Evolutionary conservation across 2,113 vertebrate genomes (phyloP), one percentile per base, ranked within the genome.

Genomic region (Alces alces): DNA sequence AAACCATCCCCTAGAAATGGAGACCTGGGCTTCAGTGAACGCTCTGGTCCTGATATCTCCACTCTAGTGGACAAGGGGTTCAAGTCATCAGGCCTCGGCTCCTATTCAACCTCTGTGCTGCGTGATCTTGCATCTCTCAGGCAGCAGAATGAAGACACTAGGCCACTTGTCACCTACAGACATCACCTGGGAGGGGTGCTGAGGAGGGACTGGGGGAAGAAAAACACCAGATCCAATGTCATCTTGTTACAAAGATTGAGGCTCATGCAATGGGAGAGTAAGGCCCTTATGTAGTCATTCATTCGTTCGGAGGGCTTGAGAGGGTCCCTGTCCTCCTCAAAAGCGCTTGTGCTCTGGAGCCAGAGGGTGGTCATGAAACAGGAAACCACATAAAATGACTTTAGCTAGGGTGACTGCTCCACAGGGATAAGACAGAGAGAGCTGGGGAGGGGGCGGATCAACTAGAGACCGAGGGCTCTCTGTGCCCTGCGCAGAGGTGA

Each of bases 31-130:
- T 39, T 5, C 52, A 11, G 28, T 5, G 66, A 19, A 21, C 0
- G 0, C 43, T 5, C 83, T 45, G 30, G 10, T 55, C 78, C 79
- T 16, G 8, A 6, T 1, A 4, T 50, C 55, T 30, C 57, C 47
- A 16, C 60, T 55, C 47, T 7, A 10, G 12, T 0, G 4, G 52
- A 64, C n/a, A 23, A 0, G 0, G n/a, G 27, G 2, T 55, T 86
- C 43, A 39, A 58, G 8, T 47, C 5, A 25, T 30, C 16, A 33
- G 47, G 43, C 58, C 15, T 55, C 1, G 0, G 6, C 19, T 50
- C 28, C 89, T 19, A 55, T 5, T 19, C 60, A 23, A 4, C 14
- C 52, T 66, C 60, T 12, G 1, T 33, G 96, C 36, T 39, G 39
- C 2, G 0, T 5, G 36, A 25, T 19, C 47, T 36, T 15, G 79